Evolutionary conservation across 2,113 vertebrate species (phyloP).

Genomic region (Hydrolagus affinis): DNA sequence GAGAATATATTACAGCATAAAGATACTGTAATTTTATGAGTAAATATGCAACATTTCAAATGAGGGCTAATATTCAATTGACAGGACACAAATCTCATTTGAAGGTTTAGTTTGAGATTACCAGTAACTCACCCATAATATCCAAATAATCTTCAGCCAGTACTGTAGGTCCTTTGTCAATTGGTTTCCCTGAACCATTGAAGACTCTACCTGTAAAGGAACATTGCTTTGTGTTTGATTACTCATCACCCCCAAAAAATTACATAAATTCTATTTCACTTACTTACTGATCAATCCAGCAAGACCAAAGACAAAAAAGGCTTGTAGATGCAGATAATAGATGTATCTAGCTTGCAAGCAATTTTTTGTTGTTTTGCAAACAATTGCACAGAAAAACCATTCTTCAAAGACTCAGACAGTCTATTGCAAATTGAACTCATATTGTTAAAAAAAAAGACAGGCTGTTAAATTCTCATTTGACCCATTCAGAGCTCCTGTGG

Average conservation of each 20-base stretch:
- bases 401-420: not conserved
- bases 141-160: conserved; percentile 70
- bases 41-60: no score
- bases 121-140: conserved; percentile 60
- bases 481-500: no score
- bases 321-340: no score
- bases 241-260: not conserved
- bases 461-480: not conserved
- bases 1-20: no score
- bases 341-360: not conserved
- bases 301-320: not conserved
- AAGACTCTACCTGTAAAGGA: conserved; percentile 60
- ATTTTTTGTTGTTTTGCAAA: not conserved
- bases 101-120: not conserved
- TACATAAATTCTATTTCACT: not conserved
- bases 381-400: no score
- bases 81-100: not conserved
- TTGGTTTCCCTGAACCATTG: conserved; percentile 69
- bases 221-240: not conserved
- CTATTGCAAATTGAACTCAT: not conserved
- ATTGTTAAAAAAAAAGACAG: no score
- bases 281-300: not conserved
- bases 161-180: conserved; percentile 63
- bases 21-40: no score
- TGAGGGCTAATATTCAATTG: not conserved